Evolutionary conservation across 2,888 invertebrate species (phyloP), one percentile per base, ranked within the genome.

Genomic region (Mythimna vitellina): DNA sequence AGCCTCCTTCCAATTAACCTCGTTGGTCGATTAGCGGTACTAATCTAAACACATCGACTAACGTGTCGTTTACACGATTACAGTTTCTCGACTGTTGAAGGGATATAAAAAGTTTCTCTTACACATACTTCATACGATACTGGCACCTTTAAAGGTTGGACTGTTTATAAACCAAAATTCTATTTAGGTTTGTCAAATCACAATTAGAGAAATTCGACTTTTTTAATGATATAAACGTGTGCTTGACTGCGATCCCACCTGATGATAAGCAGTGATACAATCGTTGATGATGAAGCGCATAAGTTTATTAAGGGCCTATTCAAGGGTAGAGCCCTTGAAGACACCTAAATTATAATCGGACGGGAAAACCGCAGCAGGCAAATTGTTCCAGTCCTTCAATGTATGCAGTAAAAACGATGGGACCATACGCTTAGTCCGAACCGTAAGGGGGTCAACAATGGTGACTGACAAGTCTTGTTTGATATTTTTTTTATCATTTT

Each of bases 1-100:
- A 58, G 66, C 78, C 81, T 78, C 73, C 69, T 73, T 78, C 22
- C 61, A 67, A 81, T 70, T 64, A 73, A 65, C 78, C 78, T 69
- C 64, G 69, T 69, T 78, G 66, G 68, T 65, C 73, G 81, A 81
- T 81, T 80, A 80, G 81, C 81, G 80, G 81, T 81, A 80, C 77
- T 64, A 60, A 77, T 81, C 73, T 81, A 72, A 74, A 76, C 70
- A 62, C 53, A 61, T 64, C 25, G 57, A 35, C 46, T 49, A 10
- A 42, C 17, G 29, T 51, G 42, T 42, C 73, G 57, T 57, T 74
- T 65, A 74, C 74, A 73, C 57, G 38, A 32, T n/a, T 65, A 65
- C n/a, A n/a, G 14, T 57, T 74, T 65, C 74, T 51, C 6, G 38
- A 42, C 0, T 46, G 25, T 46, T 25, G 9, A 20, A 62, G 17